phyloP scores from a whole-genome alignment of 2,797 vertebrate genomes.

The Leptoclinus maculatus region DNA sequence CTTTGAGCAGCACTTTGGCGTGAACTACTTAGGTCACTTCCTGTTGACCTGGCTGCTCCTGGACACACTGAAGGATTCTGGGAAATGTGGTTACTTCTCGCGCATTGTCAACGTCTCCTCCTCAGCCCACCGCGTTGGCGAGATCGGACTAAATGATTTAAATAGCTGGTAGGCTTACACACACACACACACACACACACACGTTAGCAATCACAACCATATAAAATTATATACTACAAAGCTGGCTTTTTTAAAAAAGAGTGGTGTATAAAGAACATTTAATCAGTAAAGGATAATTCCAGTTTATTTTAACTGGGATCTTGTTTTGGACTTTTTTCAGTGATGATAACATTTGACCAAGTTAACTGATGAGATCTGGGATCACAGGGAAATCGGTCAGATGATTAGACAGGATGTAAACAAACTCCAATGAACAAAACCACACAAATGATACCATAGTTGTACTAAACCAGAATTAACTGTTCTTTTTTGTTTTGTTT shows the following conservation, averaged over 20 bases:
- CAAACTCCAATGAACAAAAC: background rate
- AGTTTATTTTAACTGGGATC: background rate
- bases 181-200: background rate
- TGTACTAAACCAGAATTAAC: background rate
- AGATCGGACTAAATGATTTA: slow-evolving; percentile 85
- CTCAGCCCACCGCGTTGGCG: slow-evolving; percentile 86
- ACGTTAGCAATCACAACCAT: background rate
- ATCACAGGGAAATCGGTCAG: background rate
- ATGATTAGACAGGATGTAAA: background rate
- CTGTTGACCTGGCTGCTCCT: slow-evolving; percentile 91
- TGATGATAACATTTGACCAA: background rate
- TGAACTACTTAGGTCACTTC: slow-evolving; percentile 95
- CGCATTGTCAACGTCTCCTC: slow-evolving; percentile 90
- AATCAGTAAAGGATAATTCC: background rate
- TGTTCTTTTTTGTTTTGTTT: background rate
- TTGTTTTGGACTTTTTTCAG: background rate
- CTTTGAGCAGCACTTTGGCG: slow-evolving; percentile 89
- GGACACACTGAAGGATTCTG: slow-evolving; percentile 85
- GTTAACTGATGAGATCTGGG: background rate
- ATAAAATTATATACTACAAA: background rate
- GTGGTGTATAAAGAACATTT: background rate
- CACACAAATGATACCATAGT: background rate
- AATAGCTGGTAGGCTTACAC: slow-evolving; percentile 83
- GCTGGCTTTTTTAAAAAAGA: background rate
- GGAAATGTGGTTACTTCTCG: slow-evolving; percentile 75